Evolutionary conservation across 2,888 invertebrate genomes (phyloP).

Genomic region (Polydrusus cervinus): DNA sequence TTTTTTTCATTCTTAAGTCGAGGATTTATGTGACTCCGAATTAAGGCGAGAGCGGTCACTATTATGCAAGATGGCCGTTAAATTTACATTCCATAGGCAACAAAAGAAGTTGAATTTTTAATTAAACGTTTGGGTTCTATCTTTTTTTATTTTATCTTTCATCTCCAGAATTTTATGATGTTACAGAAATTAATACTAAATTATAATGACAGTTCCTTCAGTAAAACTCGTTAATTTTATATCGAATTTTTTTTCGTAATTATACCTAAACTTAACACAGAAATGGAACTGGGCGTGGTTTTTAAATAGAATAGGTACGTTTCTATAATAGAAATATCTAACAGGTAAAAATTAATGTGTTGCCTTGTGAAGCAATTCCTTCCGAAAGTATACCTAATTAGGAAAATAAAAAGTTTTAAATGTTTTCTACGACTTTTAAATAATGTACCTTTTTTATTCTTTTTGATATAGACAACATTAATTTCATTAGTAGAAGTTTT

Average conservation of each 20-base stretch:
- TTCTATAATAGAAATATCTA: constrained; percentile 10
- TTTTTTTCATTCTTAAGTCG: constrained; percentile 40
- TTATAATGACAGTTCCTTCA: constrained; percentile 41
- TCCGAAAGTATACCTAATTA: too few species aligned
- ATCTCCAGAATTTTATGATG: constrained; percentile 40
- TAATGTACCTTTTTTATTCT: too few species aligned
- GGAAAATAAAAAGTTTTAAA: too few species aligned
- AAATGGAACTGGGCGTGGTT: not conserved
- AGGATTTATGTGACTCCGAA: constrained; percentile 50
- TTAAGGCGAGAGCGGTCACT: constrained; percentile 49
- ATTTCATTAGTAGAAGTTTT: too few species aligned
- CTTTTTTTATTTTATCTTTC: constrained; percentile 30
- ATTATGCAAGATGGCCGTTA: constrained; percentile 51
- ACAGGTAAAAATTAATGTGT: not conserved
- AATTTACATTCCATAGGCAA: constrained; percentile 51
- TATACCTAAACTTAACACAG: not conserved
- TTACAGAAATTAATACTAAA: constrained; percentile 46
- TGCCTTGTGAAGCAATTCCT: not conserved
- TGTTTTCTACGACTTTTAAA: too few species aligned
- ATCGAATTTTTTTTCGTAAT: not conserved
- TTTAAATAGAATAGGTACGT: not conserved
- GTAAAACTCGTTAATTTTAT: constrained; percentile 26
- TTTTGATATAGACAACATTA: too few species aligned
- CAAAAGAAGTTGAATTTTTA: constrained; percentile 51
- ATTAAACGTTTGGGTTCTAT: constrained; percentile 44